Evolutionary conservation across 2,113 vertebrate species (phyloP), one percentile per base, ranked within the genome.

Genomic region (Colaptes auratus): DNA sequence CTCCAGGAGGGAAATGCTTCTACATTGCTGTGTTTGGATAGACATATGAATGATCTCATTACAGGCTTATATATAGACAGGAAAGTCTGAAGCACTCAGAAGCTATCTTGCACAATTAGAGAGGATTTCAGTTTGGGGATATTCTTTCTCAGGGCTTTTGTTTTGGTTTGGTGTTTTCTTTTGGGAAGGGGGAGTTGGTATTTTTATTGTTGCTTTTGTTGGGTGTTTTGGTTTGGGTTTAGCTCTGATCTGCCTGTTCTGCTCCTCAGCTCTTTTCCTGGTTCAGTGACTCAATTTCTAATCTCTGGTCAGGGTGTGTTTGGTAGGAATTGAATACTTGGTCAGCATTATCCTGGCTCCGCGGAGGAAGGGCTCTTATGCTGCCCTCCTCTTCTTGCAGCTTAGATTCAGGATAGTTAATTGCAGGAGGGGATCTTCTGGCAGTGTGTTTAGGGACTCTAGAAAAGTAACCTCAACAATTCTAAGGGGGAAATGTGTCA

Each of bases 271-370:
- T 72, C 35, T 94, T 92, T 93, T 58, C 77, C 71, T 87, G 67
- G 58, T 92, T 89, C 94, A 92, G 52, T 77, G 78, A 66, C 65
- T 96, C 92, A 52, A 39, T 95, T 89, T 95, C 92, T 95, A 56
- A 86, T 92, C 88, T 85, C 61, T 80, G 79, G 73, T 73, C 1
- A 0, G 48, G 56, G 59, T 86, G 85, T 84, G 61, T 95, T 96
- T 95, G 94, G 86, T 82, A 85, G 87, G 70, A 88, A 84, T 96
- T 89, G 75, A 86, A 93, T 92, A 95, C 83, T 56, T 79, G 81
- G n/a, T 89, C 88, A 95, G 91, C 50, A 28, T 79, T 93, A 95
- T 86, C 70, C 64, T 9, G 4, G 30, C 39, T 46, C 78, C 4
- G 5, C 33, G 42, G 46, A 95, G 82, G 44, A 84, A 9, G 16